Percentiles rank a stretch among this genome's conserved stretches.
These are phyloP conservation scores for Misgurnus anguillicaudatus DNA, from an alignment of 2,113 vertebrate species.

Conservation along the genomic window DNA sequence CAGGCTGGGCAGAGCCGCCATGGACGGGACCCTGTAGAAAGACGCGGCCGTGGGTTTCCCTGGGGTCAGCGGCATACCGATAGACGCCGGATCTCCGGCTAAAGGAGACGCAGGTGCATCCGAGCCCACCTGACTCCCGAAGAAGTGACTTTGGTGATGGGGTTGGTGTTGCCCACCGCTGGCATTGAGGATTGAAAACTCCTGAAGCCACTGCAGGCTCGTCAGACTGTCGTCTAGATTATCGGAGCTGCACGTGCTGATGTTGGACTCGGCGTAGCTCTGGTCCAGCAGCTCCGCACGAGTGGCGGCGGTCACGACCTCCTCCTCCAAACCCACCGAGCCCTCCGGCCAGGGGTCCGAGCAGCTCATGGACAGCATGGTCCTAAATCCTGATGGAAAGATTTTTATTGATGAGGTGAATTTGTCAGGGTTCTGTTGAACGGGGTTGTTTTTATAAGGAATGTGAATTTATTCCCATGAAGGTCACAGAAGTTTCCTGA, in stretches of 20 bases:
- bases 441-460: neutral
- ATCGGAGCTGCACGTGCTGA: constrained; percentile 64
- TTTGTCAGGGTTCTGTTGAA: neutral
- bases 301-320: constrained; percentile 68
- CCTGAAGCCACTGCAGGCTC: constrained; percentile 94
- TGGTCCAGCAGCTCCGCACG: constrained; percentile 72
- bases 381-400: constrained; percentile 57
- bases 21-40: constrained; percentile 69
- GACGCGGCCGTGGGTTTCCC: constrained; percentile 87
- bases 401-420: neutral
- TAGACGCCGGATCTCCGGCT: constrained; percentile 86
- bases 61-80: constrained; percentile 84
- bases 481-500: constrained; percentile 55
- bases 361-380: constrained; percentile 70
- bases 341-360: constrained; percentile 75
- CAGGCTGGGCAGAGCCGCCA: constrained; percentile 62
- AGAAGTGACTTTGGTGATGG: constrained; percentile 69
- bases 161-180: constrained; percentile 68
- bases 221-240: constrained; percentile 91
- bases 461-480: constrained; percentile 20
- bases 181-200: constrained; percentile 85
- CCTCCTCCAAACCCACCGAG: constrained; percentile 70
- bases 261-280: neutral
- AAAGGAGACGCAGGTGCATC: constrained; percentile 84
- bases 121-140: constrained; percentile 67